Base-by-base conservation (phyloP, 2,888 invertebrate genomes). In the Timema cristinae region DNA sequence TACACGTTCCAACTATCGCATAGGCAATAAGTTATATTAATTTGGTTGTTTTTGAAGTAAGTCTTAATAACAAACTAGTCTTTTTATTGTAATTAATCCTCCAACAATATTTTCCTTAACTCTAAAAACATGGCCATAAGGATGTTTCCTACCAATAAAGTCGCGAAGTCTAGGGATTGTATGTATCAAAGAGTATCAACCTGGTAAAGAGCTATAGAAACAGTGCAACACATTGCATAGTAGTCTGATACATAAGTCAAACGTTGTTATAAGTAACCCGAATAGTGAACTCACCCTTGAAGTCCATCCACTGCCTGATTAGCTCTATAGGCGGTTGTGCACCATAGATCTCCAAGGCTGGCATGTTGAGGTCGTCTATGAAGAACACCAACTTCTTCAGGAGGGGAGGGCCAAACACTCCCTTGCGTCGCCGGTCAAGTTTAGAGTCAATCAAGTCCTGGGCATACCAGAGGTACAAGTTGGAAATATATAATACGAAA, bases 291-390 rank as follows among this genome's bases (percentile, higher is more conserved):
- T 81, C 80, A 88, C 92, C 91, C 71, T 86, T 85, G 79, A 87
- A 94, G 82, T 96, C 95, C 86, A 95, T 91, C 82, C 88, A 94
- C 81, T 95, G 95, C 0, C 96, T 83, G 0, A 96, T 85, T 69
- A 96, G 83, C 80, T 96, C 95, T 68, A 95, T 89, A 0, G 95
- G 95, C 0, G 95, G 95, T 79, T 96, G 95, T 0, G 95, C 94
- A 0, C 95, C 95, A 78, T 90, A 95, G 0, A 89, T 87, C 79
- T 96, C 95, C 10, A 93, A 86, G 0, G 91, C 91, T 0, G 95
- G 95, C 94, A 96, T 95, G 82, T 94, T 96, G 79, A 96, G 87
- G 79, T 96, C 95, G 79, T 96, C 95, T 56, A 95, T 91, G 81
- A 95, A 96, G 79, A 95, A 90, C 13, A 95, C 86, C 77, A 91